Conservation (phyloP, 2,113 vertebrate genomes). For the Brachirus orientalis region DNA sequence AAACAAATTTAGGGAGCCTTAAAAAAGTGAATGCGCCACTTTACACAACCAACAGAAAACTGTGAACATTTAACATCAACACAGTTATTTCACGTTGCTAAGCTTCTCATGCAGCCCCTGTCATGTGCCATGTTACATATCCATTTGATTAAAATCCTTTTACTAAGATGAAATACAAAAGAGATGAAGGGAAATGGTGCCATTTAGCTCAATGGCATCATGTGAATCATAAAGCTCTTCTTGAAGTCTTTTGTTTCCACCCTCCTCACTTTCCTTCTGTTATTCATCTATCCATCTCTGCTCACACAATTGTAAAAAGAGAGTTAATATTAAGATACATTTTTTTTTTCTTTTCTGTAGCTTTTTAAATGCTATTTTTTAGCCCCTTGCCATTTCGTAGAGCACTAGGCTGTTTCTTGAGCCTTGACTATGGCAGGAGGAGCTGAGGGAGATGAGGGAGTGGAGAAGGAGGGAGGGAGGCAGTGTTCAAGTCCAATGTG, state of each 20-base stretch:
- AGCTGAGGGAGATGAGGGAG: constrained; percentile 37
- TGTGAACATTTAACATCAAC: no score
- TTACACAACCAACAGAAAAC: no score
- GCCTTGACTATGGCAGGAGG: constrained; percentile 44
- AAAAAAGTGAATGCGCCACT: no score
- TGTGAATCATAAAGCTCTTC: constrained; percentile 61
- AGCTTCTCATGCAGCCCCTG: no score
- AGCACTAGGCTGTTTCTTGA: constrained; percentile 72
- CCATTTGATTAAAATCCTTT: constrained; percentile 30
- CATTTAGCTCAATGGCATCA: constrained; percentile 54
- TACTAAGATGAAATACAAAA: constrained; percentile 41
- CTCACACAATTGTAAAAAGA: constrained; percentile 41
- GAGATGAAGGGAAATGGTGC: constrained; percentile 45
- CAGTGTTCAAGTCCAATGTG: constrained; percentile 50
- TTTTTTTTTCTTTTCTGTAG: constrained; percentile 26
- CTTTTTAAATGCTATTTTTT: constrained; percentile 64
- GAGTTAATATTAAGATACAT: constrained; percentile 69
- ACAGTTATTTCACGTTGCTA: no score
- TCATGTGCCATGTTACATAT: no score
- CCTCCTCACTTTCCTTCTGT: constrained; percentile 12
- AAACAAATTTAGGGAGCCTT: background rate
- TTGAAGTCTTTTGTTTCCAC: constrained; percentile 16
- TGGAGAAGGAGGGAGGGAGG: constrained; percentile 23
- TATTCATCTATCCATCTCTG: constrained; percentile 12
- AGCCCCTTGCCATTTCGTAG: constrained; percentile 67